These are phyloP conservation scores for Pagrus major DNA, from an alignment of 2,113 vertebrate genomes.

Conservation along the genomic window DNA sequence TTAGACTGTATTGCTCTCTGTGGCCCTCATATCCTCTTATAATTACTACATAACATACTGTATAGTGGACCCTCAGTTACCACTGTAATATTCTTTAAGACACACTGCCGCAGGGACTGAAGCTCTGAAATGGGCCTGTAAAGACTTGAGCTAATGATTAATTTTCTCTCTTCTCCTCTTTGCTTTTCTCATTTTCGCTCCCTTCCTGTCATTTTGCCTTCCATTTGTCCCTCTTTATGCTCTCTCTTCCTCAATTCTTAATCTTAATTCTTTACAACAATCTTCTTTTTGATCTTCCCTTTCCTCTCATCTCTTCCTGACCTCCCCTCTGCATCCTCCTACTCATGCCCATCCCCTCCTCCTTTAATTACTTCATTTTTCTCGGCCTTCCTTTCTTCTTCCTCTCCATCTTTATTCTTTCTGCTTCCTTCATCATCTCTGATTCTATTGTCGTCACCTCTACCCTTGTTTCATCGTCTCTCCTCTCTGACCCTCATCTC, in stretches of 20 bases:
- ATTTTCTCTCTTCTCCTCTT: conserved; percentile 67
- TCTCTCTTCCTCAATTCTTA: conserved; percentile 51
- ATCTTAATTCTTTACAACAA: conserved; percentile 55
- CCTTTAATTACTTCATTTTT: conserved; percentile 56
- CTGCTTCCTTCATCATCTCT: conserved; percentile 31
- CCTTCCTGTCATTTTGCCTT: conserved; percentile 55
- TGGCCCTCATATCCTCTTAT: conserved; percentile 77
- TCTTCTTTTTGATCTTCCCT: conserved; percentile 63
- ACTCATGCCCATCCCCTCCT: conserved; percentile 31
- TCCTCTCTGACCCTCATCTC: conserved; percentile 15
- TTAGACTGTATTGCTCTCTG: conserved; percentile 78
- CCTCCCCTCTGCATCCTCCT: conserved; percentile 50
- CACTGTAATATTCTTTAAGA: conserved; percentile 71
- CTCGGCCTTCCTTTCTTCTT: conserved; percentile 21
- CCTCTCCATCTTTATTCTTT: conserved; percentile 3
- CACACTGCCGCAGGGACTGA: conserved; percentile 55
- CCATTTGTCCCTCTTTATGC: conserved; percentile 64
- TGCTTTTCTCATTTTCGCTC: conserved; percentile 54
- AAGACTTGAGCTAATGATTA: conserved; percentile 71
- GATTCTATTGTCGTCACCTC: conserved; percentile 1
- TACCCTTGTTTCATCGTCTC: conserved; percentile 11
- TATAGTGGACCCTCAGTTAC: conserved; percentile 67
- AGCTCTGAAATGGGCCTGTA: conserved; percentile 61
- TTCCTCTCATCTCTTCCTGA: conserved; percentile 57
- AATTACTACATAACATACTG: conserved; percentile 76